Percentiles rank a stretch among this genome's conserved stretches.
These are phyloP conservation scores for Oryctolagus cuniculus DNA, from an alignment of 2,113 vertebrate species.

Conservation along the genomic window mOryCun1.1 NC_091436.1:43431001-43431500, in stretches of 20 bases:
- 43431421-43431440: not conserved
- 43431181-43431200: not conserved
- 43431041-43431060: not conserved
- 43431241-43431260: not conserved
- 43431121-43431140: not conserved
- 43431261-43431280: not conserved
- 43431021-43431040: not conserved
- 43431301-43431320: slow-evolving; percentile 15
- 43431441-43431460: not conserved
- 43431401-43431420: not conserved
- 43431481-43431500: not conserved
- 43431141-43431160: not conserved
- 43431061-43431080: not conserved
- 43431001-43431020: not conserved
- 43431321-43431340: not conserved
- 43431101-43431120: not conserved
- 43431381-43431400: not conserved
- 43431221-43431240: not conserved
- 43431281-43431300: not conserved
- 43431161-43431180: not conserved
- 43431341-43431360: not conserved
- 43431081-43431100: not conserved
- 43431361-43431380: not conserved
- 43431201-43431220: not conserved
- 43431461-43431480: not conserved